phyloP scores from a whole-genome alignment of 2,113 vertebrate species.

The Cyprinodon brontotheroides region DNA sequence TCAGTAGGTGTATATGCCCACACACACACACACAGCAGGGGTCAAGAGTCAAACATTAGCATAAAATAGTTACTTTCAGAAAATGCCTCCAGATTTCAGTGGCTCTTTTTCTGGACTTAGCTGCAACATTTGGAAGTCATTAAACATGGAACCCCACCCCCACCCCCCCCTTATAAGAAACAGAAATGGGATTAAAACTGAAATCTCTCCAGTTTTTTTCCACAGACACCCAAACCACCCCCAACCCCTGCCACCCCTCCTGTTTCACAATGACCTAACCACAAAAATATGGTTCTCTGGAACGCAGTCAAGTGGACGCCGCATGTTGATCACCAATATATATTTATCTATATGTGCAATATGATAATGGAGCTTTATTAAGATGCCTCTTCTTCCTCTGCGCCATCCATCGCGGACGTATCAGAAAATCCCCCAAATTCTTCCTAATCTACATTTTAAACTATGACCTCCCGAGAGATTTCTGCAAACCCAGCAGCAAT shows the following conservation, averaged over 20 bases:
- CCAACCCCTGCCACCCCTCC: constrained; percentile 76
- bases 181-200: constrained; percentile 70
- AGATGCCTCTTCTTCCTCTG: constrained; percentile 40
- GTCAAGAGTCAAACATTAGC: constrained; percentile 40
- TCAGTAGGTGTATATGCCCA: constrained; percentile 47
- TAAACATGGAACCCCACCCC: constrained; percentile 69
- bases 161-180: constrained; percentile 73
- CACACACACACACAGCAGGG: constrained; percentile 18
- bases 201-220: constrained; percentile 76
- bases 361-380: constrained; percentile 47
- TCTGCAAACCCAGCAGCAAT: constrained; percentile 28
- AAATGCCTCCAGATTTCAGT: constrained; percentile 74
- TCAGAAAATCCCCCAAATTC: constrained; percentile 35
- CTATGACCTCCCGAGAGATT: constrained; percentile 38
- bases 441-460: constrained; percentile 39
- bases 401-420: constrained; percentile 4
- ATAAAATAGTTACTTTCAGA: constrained; percentile 53
- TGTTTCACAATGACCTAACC: constrained; percentile 82
- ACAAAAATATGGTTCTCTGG: constrained; percentile 80
- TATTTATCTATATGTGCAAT: constrained; percentile 40
- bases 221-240: constrained; percentile 67
- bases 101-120: constrained; percentile 66
- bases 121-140: constrained; percentile 86
- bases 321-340: constrained; percentile 78
- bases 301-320: constrained; percentile 79